Evolutionary conservation across 2,888 invertebrate genomes (phyloP).

Genomic region (Apomyelois bistriatella): DNA sequence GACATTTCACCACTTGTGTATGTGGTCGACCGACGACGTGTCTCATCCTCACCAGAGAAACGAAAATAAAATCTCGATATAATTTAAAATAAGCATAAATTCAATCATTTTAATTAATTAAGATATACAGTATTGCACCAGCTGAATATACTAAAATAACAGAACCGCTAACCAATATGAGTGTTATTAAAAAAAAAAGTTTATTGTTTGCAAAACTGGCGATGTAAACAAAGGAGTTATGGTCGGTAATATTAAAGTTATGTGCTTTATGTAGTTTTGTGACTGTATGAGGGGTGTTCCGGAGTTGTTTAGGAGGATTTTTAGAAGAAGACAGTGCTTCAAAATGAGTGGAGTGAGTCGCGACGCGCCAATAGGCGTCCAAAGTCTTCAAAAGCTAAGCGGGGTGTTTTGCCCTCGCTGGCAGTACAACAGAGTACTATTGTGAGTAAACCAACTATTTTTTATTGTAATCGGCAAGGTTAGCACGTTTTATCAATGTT

Average conservation of each 20-base stretch:
- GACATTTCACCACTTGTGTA: neutral
- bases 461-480: neutral
- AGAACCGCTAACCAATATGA: neutral
- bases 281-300: slow-evolving; percentile 38
- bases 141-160: neutral
- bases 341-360: slow-evolving; percentile 79
- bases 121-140: neutral
- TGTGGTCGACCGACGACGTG: neutral
- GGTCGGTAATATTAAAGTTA: slow-evolving; percentile 38
- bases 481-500: neutral
- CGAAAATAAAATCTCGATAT: neutral
- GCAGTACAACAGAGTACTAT: slow-evolving; percentile 82
- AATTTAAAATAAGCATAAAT: neutral
- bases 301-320: slow-evolving; percentile 28
- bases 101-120: neutral
- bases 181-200: slow-evolving; percentile 3
- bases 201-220: slow-evolving; percentile 5
- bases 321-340: slow-evolving; percentile 35
- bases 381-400: slow-evolving; percentile 74
- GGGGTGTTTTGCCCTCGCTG: slow-evolving; percentile 80
- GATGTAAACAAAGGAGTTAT: slow-evolving; percentile 45
- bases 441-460: slow-evolving; percentile 70
- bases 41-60: neutral
- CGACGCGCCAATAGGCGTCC: slow-evolving; percentile 84
- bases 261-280: slow-evolving; percentile 18